A percentile compares a stretch with the other conserved stretches of the same genome.
Evolutionary conservation across 2,113 vertebrate genomes (phyloP).

Genomic region (Capreolus pygargus): DNA sequence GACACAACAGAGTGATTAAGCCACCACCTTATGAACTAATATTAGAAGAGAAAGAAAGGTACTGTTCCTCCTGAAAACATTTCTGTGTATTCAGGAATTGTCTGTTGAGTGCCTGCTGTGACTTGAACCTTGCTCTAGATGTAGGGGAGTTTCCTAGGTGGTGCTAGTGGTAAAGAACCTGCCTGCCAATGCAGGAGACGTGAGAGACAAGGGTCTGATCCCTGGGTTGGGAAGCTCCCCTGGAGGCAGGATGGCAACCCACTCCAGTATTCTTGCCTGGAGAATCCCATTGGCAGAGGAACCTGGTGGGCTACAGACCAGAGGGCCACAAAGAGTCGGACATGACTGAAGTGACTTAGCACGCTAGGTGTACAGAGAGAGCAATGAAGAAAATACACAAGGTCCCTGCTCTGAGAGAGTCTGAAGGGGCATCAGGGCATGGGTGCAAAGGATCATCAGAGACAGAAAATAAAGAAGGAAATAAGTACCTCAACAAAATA

Average conservation of each 20-base stretch:
- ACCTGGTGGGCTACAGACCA: neutral
- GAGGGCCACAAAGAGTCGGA: neutral
- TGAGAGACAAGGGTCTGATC: neutral
- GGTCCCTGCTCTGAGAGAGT: neutral
- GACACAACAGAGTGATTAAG: neutral
- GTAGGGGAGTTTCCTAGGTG: neutral
- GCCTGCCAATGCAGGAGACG: neutral
- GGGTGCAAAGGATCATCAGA: neutral
- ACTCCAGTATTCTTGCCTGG: neutral
- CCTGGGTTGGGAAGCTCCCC: neutral
- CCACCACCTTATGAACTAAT: neutral
- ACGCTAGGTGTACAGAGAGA: neutral
- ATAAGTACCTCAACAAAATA: neutral
- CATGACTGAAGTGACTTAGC: neutral
- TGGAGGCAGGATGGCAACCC: neutral
- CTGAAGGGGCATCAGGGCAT: neutral
- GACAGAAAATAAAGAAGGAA: neutral
- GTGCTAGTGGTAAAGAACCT: neutral
- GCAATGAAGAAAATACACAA: neutral
- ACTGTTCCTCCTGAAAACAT: neutral
- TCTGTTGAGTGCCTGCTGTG: neutral
- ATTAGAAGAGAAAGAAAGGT: neutral
- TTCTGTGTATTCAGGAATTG: neutral
- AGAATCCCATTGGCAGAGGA: neutral
- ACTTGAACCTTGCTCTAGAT: neutral